These are phyloP conservation scores for Aleiodes alternator DNA, from an alignment of 2,888 invertebrate species.

Conservation along the genomic window DNA sequence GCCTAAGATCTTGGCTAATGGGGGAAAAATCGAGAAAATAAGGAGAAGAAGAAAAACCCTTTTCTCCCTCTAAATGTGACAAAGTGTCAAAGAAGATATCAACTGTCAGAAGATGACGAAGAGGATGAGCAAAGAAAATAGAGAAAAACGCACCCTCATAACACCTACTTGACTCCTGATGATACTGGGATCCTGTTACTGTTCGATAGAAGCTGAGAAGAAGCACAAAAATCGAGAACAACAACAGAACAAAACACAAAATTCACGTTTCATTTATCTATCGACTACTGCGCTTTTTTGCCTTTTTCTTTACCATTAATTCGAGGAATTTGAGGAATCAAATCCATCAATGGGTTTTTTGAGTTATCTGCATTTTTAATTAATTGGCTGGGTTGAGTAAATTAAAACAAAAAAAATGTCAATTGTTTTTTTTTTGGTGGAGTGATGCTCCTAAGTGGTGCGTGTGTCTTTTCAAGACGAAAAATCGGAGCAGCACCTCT, in stretches of 20 bases:
- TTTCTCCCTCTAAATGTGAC: not conserved
- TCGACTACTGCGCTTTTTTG: too few relatives aligned
- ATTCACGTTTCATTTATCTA: not conserved
- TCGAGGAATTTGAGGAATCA: not conserved
- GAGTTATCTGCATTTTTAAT: not conserved
- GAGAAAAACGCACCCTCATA: slow-evolving; percentile 41
- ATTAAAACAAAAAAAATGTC: too few relatives aligned
- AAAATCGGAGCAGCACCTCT: slow-evolving; percentile 57
- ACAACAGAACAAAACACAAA: not conserved
- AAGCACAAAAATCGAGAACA: slow-evolving; percentile 11
- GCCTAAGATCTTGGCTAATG: not conserved
- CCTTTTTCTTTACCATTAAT: too few relatives aligned
- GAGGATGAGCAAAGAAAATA: not conserved
- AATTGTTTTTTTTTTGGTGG: not conserved
- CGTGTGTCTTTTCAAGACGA: slow-evolving; percentile 38
- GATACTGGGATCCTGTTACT: not conserved
- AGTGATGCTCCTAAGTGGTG: slow-evolving; percentile 33
- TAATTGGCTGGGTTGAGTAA: not conserved
- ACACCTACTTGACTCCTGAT: slow-evolving; percentile 32
- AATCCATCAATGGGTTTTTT: not conserved
- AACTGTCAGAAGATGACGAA: not conserved
- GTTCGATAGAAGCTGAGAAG: not conserved
- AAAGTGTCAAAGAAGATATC: slow-evolving; percentile 10
- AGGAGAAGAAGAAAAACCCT: not conserved
- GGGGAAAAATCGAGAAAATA: not conserved